Evolutionary conservation across 2,113 vertebrate species (phyloP).

Genomic region (Centropus bengalensis): DNA sequence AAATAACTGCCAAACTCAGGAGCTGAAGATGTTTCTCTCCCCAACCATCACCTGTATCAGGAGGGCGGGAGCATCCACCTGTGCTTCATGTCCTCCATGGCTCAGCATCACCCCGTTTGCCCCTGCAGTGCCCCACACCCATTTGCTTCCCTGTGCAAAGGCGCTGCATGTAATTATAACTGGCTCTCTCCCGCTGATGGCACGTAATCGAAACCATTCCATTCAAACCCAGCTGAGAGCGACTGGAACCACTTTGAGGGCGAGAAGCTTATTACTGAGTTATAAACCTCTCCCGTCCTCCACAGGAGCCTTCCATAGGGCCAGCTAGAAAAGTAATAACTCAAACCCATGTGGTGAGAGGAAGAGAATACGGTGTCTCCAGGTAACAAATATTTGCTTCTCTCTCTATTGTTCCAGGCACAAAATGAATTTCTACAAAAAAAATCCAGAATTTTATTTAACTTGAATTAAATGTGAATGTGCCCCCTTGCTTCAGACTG

Average conservation of each 20-base stretch:
- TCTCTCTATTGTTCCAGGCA: conserved; percentile 2
- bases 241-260: conserved; percentile 13
- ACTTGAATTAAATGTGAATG: neutral
- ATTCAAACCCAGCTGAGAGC: neutral
- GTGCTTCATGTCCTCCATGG: neutral
- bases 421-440: neutral
- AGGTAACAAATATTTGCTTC: neutral
- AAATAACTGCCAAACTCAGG: neutral
- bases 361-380: neutral
- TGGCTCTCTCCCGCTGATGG: accelerated
- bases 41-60: accelerated
- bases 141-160: neutral
- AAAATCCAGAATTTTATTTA: conserved; percentile 20
- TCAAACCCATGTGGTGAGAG: neutral
- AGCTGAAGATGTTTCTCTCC: neutral
- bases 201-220: neutral
- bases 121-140: neutral
- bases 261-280: neutral
- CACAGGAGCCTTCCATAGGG: neutral
- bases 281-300: conserved; percentile 14
- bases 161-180: accelerated
- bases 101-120: neutral
- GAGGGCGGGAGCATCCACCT: neutral
- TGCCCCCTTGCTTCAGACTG: conserved; percentile 19
- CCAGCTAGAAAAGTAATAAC: neutral